A percentile compares a stretch with the other conserved stretches of the same genome.
Evolutionary conservation across 1,140 invertebrate species (phyloP).

Genomic region (Mycetomoellerius zeteki): DNA sequence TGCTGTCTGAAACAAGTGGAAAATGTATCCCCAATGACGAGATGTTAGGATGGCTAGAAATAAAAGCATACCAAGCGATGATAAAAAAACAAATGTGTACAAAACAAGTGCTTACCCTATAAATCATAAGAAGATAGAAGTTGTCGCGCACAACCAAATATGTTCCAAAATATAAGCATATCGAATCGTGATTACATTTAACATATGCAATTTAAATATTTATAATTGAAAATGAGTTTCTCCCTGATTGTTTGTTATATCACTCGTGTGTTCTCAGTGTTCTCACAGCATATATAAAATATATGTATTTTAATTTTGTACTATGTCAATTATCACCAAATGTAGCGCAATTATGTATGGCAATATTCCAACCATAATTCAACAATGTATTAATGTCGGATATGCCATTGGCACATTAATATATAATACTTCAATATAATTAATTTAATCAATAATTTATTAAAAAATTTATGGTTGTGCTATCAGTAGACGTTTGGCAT

Average conservation of each 20-base stretch:
- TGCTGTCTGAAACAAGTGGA: neutral
- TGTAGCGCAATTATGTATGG: slow-evolving; percentile 1
- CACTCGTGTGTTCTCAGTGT: neutral
- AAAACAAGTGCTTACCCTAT: slow-evolving; percentile 85
- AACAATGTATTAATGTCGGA: slow-evolving; percentile 1
- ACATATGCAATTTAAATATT: slow-evolving; percentile 28
- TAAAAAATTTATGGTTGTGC: slow-evolving; percentile 78
- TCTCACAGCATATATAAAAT: neutral
- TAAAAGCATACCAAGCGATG: slow-evolving; percentile 60
- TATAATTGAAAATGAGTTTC: slow-evolving; percentile 39
- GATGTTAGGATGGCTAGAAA: slow-evolving; percentile 41
- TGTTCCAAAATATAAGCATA: slow-evolving; percentile 70
- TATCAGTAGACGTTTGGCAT: slow-evolving; percentile 78
- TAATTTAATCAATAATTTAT: slow-evolving; percentile 38
- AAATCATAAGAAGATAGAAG: slow-evolving; percentile 84
- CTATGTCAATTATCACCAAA: slow-evolving; percentile 6
- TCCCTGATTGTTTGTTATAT: neutral
- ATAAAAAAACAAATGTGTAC: slow-evolving; percentile 78
- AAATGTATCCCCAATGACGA: slow-evolving; percentile 29
- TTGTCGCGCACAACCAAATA: slow-evolving; percentile 83
- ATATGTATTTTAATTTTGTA: slow-evolving; percentile 22
- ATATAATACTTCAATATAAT: slow-evolving; percentile 19
- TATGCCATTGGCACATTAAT: slow-evolving; percentile 28
- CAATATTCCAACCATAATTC: slow-evolving; percentile 43
- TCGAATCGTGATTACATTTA: slow-evolving; percentile 12